phyloP scores from a whole-genome alignment of 2,888 invertebrate genomes.

The Xestia ashworthii region DNA sequence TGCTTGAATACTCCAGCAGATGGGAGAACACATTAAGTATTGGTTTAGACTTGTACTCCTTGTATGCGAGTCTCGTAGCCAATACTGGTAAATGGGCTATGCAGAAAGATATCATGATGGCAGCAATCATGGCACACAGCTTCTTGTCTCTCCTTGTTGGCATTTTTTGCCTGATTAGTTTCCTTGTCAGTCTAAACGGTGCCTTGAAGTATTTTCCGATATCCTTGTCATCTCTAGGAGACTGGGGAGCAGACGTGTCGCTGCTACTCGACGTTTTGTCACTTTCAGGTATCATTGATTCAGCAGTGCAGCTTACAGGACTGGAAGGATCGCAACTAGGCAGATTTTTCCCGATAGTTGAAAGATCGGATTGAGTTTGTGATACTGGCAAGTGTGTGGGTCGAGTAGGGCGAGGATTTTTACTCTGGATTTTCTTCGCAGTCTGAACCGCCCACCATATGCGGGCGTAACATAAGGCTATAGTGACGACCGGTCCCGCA shows the following conservation, averaged over 20 bases:
- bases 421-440: slow-evolving; percentile 88
- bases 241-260: slow-evolving; percentile 14
- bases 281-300: slow-evolving; percentile 18
- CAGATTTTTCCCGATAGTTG: slow-evolving; percentile 7
- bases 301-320: slow-evolving; percentile 19
- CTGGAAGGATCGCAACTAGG: neutral
- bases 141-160: slow-evolving; percentile 94
- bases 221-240: slow-evolving; percentile 43
- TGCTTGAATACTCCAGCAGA: slow-evolving; percentile 95
- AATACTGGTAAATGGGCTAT: slow-evolving; percentile 97
- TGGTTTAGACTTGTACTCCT: slow-evolving; percentile 91
- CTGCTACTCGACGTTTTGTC: slow-evolving; percentile 5
- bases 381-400: slow-evolving; percentile 62
- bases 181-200: slow-evolving; percentile 77
- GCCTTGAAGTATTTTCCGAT: slow-evolving; percentile 74
- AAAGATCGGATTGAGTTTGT: slow-evolving; percentile 21
- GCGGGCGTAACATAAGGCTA: slow-evolving; percentile 95
- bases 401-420: slow-evolving; percentile 74
- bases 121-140: slow-evolving; percentile 96
- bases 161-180: slow-evolving; percentile 88
- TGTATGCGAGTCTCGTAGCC: slow-evolving; percentile 94
- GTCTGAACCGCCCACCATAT: slow-evolving; percentile 95
- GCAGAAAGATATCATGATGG: slow-evolving; percentile 97
- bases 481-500: slow-evolving; percentile 95
- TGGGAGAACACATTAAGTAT: slow-evolving; percentile 94